Conservation (phyloP, 2,888 invertebrate genomes). For the Megaustenia siamemsis region DNA sequence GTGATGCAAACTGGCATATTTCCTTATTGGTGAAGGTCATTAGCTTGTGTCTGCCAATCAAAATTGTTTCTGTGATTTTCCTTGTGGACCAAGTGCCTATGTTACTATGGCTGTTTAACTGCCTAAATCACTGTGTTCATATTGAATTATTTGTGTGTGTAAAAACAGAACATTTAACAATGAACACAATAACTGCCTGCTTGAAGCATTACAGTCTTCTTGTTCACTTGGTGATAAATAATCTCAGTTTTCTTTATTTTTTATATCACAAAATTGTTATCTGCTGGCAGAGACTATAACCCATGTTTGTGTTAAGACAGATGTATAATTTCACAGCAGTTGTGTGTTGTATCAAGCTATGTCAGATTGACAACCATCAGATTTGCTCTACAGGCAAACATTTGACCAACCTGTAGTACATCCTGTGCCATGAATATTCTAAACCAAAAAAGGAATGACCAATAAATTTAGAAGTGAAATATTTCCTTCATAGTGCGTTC, state of each 20-base stretch:
- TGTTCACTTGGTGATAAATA: not conserved
- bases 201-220: not conserved
- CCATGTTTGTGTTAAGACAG: not conserved
- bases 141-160: not conserved
- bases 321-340: not conserved
- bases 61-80: slow-evolving; percentile 45
- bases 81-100: slow-evolving; percentile 61
- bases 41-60: not conserved
- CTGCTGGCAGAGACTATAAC: not conserved
- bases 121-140: not conserved
- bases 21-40: not conserved
- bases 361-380: too few relatives aligned
- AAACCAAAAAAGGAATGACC: not conserved
- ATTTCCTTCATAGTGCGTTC: not conserved
- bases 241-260: not conserved
- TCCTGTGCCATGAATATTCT: not conserved
- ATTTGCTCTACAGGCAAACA: too few relatives aligned
- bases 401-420: too few relatives aligned
- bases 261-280: not conserved
- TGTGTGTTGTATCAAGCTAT: not conserved
- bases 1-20: not conserved
- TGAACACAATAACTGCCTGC: not conserved
- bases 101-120: slow-evolving; percentile 8
- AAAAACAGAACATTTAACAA: too few relatives aligned
- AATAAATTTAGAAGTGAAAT: not conserved